phyloP scores from a whole-genome alignment of 2,113 vertebrate species.

The Carollia perspicillata region DNA sequence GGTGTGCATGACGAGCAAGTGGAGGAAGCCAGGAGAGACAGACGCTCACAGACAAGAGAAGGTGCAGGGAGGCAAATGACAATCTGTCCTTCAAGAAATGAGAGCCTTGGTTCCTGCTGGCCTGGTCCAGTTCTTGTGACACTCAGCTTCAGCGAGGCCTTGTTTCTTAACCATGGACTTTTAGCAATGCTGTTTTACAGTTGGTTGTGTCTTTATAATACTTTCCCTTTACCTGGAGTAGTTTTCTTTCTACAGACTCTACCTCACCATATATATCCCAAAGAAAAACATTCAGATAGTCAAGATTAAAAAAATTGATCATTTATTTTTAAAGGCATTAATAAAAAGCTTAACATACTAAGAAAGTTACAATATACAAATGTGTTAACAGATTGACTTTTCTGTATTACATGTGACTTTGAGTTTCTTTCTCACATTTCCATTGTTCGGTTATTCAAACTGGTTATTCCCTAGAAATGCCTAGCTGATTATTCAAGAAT shows the following conservation, averaged over 20 bases:
- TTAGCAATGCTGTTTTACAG: background rate
- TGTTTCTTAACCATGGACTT: background rate
- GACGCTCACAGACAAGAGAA: background rate
- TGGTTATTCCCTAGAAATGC: background rate
- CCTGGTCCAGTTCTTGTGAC: background rate
- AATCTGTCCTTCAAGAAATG: background rate
- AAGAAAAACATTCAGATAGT: conserved; percentile 20
- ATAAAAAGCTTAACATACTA: conserved; percentile 58
- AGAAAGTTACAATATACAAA: conserved; percentile 30
- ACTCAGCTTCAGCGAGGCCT: background rate
- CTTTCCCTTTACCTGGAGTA: background rate
- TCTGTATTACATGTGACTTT: conserved; percentile 53
- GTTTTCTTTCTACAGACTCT: background rate
- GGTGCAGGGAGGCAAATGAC: background rate
- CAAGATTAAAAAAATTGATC: background rate
- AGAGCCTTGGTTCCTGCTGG: background rate
- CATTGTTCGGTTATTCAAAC: background rate
- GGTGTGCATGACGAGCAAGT: background rate
- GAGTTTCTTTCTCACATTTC: conserved; percentile 34
- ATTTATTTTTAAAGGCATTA: conserved; percentile 62
- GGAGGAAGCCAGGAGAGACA: background rate
- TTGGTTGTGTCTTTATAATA: background rate
- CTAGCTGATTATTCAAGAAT: background rate
- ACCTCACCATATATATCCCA: background rate
- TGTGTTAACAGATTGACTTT: conserved; percentile 49